phyloP scores from a whole-genome alignment of 2,113 vertebrate species.

The Oryzias javanicus region DNA sequence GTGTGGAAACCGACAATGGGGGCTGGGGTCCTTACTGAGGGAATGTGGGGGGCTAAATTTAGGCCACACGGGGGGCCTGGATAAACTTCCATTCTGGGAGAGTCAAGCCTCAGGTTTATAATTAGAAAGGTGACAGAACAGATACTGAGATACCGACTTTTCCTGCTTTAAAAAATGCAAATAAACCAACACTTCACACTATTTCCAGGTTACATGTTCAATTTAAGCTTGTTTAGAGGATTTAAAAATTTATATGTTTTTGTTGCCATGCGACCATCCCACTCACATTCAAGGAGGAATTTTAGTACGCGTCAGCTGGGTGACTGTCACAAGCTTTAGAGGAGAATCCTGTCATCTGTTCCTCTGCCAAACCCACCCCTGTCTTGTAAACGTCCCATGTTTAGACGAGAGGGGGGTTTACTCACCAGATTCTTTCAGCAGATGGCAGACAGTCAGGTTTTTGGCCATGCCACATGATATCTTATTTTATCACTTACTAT shows the following conservation, averaged over 20 bases:
- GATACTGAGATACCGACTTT: neutral
- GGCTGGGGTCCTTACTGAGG: slow-evolving; percentile 33
- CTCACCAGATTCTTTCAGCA: slow-evolving; percentile 46
- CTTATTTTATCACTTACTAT: neutral
- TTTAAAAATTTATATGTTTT: too few relatives aligned
- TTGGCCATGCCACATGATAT: slow-evolving; percentile 16
- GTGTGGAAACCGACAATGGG: slow-evolving; percentile 23
- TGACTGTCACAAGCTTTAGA: slow-evolving; percentile 35
- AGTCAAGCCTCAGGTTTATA: slow-evolving; percentile 77
- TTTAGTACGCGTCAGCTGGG: slow-evolving; percentile 54
- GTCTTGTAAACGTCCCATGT: slow-evolving; percentile 21
- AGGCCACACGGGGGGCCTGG: slow-evolving; percentile 80
- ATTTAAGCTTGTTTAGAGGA: too few relatives aligned
- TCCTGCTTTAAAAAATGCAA: neutral
- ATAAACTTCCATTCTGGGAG: slow-evolving; percentile 91
- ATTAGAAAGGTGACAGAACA: slow-evolving; percentile 83
- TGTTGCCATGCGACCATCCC: neutral
- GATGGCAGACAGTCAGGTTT: slow-evolving; percentile 55
- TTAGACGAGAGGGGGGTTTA: slow-evolving; percentile 15
- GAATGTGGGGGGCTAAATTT: slow-evolving; percentile 80
- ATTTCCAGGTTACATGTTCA: too few relatives aligned
- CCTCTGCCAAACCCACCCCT: slow-evolving; percentile 37
- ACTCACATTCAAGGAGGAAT: slow-evolving; percentile 27
- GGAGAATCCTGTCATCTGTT: slow-evolving; percentile 63
- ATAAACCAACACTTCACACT: too few relatives aligned